Evolutionary conservation across 2,797 vertebrate genomes (phyloP).

Genomic region (Clarias pachynema): DNA sequence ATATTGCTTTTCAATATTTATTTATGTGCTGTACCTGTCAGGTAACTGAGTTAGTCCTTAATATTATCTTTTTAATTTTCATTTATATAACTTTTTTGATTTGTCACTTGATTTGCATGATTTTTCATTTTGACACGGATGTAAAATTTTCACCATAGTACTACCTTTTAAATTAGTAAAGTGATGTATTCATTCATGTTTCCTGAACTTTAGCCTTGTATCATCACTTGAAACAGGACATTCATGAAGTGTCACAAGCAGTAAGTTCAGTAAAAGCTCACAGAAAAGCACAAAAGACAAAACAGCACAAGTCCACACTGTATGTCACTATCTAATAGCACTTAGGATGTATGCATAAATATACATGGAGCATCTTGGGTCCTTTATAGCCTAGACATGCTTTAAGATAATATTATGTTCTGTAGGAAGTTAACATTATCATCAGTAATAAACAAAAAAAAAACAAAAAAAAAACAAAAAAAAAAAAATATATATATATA

Average conservation of each 20-base stretch:
- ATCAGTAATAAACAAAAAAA: neutral
- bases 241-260: slow-evolving; percentile 72
- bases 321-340: neutral
- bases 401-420: neutral
- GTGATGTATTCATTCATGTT: too few species aligned
- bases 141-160: neutral
- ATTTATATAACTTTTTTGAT: neutral
- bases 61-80: neutral
- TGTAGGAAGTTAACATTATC: neutral
- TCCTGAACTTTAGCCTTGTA: slow-evolving; percentile 67
- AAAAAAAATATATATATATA: neutral
- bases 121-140: neutral
- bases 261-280: slow-evolving; percentile 77
- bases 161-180: neutral
- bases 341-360: neutral
- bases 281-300: slow-evolving; percentile 56
- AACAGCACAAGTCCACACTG: neutral
- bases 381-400: neutral
- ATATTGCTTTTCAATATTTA: too few species aligned
- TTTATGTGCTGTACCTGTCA: neutral
- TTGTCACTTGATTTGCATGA: neutral
- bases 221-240: slow-evolving; percentile 73
- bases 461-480: too few species aligned
- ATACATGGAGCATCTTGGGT: neutral
- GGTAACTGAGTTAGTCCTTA: neutral